Evolutionary conservation across 2,113 vertebrate species (phyloP), one percentile per base, ranked within the genome.

Genomic region (Eidolon helvum): DNA sequence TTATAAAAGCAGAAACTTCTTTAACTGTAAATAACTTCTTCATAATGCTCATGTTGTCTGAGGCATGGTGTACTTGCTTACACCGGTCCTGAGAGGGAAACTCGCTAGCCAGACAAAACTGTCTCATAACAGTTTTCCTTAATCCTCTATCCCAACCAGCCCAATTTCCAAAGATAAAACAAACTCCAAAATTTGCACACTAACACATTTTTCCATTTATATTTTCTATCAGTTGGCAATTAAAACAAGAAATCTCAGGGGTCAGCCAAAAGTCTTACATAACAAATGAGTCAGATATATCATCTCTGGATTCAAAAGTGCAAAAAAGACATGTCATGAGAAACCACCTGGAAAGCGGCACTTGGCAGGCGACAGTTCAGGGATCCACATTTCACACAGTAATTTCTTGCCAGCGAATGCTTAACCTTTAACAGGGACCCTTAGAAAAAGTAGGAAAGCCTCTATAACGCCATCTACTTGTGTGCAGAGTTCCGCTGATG

Each of bases 241-340:
- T 93, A 86, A 97, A 85, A 93, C 72, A 96, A 95, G 88, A 95
- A 95, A 97, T 84, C 82, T 89, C 57, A 83, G 92, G 75, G 88
- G 95, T 97, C 93, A 95, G 97, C 97, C 97, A 97, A 91, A 88
- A 96, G 95, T 97, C 92, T 94, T 87, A 93, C 92, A 87, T 53
- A 92, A 91, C 66, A 28, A 96, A 96, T 74, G 21, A 95, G 75
- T 83, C 87, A 68, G 92, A 83, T 89, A 43, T 11, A 66, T 85
- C 65, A 89, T 91, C 86, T 89, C 86, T 59, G 86, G 92, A 96
- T 84, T 94, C 77, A 24, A 95, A 96, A 92, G 94, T 59, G 59
- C 66, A 87, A 71, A 84, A 84, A 90, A 59, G 83, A 93, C 87
- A 66, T 26, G 87, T 86, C 95, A 93, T 33, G 5, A 97, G 92